Evolutionary conservation across 2,113 vertebrate genomes (phyloP), one percentile per base, ranked within the genome.

Genomic region (Aythya baeri): DNA sequence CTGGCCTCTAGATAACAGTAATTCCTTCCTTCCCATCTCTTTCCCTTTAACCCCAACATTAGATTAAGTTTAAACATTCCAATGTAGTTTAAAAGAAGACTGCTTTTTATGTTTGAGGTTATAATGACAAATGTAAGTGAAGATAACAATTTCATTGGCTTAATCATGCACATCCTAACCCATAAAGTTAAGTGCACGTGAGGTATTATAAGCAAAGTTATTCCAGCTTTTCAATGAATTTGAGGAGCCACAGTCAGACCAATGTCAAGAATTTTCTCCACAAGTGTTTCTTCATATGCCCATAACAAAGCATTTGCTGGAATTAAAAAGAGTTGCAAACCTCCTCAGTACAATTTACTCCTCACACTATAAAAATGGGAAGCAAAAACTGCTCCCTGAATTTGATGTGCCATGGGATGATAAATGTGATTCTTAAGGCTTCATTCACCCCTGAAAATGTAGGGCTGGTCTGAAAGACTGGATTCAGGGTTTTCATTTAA

Each of bases 101-200:
- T 68, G 32, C 6, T 78, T 97, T 86, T 93, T 86, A 59, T 29
- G 34, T 91, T 52, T 79, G 66, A 78, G 77, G 16, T 84, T 95
- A 67, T 78, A 92, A 81, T 74, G 77, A 82, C 54, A 94, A 94
- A 89, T 91, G 29, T 91, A 93, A 93, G 29, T 72, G 54, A 93
- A 92, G 61, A 82, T 82, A 94, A 74, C 36, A 59, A 78, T 84
- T 91, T 75, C 17, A 91, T 93, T 84, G 67, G 17, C 32, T 86
- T 88, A 92, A 93, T 86, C 52, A 63, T 58, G 44, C 86, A 57
- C 62, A 81, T 63, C 68, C 20, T 67, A 92, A 46, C 9, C 9
- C 54, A 86, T 49, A 91, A 93, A 96, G 88, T 86, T 67, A 83
- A 83, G 52, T 58, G 9, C 9, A 82, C 57, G 17, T 67, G 46